Base-by-base conservation (phyloP, 1,140 invertebrate genomes). In the Hycleus phaleratus region DNA sequence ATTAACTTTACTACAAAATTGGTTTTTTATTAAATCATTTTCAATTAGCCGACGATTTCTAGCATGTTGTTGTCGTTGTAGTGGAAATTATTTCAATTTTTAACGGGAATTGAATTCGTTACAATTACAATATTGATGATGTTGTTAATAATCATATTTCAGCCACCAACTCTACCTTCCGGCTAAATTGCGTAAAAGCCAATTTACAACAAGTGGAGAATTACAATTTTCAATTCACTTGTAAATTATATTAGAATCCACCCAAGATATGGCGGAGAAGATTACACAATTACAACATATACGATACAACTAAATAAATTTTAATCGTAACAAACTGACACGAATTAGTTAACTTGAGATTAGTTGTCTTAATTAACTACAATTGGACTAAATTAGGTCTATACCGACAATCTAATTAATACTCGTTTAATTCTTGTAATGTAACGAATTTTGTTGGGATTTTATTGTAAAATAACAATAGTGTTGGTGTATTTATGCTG, bases 281-380 rank as follows among this genome's bases (percentile, higher is more conserved):
- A 32, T 32, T 32, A 32, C 32, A 32, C 32, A 32, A 32, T 32
- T 32, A 32, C 32, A 32, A 32, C 32, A 32, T 32, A 32, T 7
- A 32, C 32, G 32, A 32, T 32, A 32, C 32, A 7, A 5, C 32
- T 32, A 24, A 53, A 32, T 38, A 53, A 53, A 53, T 53, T 53
- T 42, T 45, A 32, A 53, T 32, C 45, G 51, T 53, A 45, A 7
- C 38, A 45, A 42, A 53, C 51, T 45, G 32, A 32, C 51, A 46
- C 51, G 25, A 26, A 45, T 32, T 53, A 53, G 51, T 53, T 53
- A 53, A 42, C 51, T 53, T 53, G 45, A 53, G 51, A 53, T 53
- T 53, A 53, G 51, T 46, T n/a, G 24, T 24, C 38, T 32, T 46
- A 53, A 53, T 53, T 53, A 53, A 53, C 32, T 32, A 4, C 51